Base-by-base conservation (phyloP, 2,113 vertebrate genomes). In the Gracilinanus agilis region DNA sequence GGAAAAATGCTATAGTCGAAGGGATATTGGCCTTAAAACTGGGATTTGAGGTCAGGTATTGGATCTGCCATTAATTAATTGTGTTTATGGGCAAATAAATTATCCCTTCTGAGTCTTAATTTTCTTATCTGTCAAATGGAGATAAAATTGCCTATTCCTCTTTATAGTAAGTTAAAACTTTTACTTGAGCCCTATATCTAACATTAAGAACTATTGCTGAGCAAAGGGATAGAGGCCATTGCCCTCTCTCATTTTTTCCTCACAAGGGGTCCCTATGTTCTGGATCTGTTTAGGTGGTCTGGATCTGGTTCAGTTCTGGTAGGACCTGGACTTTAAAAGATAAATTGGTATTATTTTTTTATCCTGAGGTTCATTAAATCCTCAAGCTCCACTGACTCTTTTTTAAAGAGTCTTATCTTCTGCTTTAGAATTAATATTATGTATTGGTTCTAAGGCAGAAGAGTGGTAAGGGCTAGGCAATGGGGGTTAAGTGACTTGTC, bases 41-140 rank as follows among this genome's bases (percentile, higher is more conserved):
- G 67, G 83, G 88, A 96, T 92, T 58, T 91, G 58, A 94, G 90
- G 25, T 90, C 88, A 75, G 44, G 53, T 75, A 55, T 92, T 75
- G 53, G 44, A 88, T 9, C 19, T 24, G n/a, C n/a, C 49, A 90
- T 53, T 94, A 89, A 93, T 49, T 44, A n/a, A n/a, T n/a, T 49
- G 3, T 88, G 1, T 44, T 94, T 93, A 61, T 23, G 49, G 67
- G n/a, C 4, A 90, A 94, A n/a, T 19, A n/a, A 34, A 3, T 67
- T n/a, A 75, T 13, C 34, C 16, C 21, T 75, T 40, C 21, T n/a
- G 34, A 75, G 16, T 75, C 67, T 75, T 75, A 75, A 16, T 75
- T 75, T 75, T 21, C 67, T 75, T 75, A 75, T n/a, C 34, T 40
- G 34, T 75, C 67, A 75, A 75, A 40, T 75, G 16, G 34, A 16